Evolutionary conservation across 2,797 vertebrate genomes (phyloP).

Genomic region (Halcyon badia): DNA sequence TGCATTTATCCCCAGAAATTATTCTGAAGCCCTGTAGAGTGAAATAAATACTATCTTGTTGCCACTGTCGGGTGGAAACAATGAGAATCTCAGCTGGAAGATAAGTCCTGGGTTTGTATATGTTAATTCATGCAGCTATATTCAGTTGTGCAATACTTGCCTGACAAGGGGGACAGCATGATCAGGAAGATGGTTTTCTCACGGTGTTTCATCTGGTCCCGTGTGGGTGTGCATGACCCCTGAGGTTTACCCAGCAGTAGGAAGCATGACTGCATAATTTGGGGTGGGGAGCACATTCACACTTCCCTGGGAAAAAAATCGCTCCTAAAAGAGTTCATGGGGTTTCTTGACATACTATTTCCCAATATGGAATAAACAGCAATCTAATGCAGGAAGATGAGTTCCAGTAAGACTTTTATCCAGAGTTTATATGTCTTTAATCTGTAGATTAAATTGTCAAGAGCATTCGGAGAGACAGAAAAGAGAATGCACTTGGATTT

Average conservation of each 20-base stretch:
- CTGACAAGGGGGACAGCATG: not conserved
- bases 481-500: not conserved
- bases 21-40: not conserved
- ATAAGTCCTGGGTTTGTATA: not conserved
- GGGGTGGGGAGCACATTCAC: not conserved
- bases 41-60: not conserved
- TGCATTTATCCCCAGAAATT: not conserved
- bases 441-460: not conserved
- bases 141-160: not conserved
- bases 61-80: not conserved
- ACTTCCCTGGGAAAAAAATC: not conserved
- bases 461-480: not conserved
- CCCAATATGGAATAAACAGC: not conserved
- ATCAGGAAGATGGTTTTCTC: constrained; percentile 4
- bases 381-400: not conserved
- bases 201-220: not conserved
- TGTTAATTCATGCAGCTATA: not conserved
- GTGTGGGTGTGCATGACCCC: not conserved
- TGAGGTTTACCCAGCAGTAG: constrained; percentile 27
- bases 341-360: not conserved
- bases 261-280: constrained; percentile 26
- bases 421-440: not conserved
- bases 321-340: not conserved
- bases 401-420: constrained; percentile 2
- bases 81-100: not conserved